Percentiles rank a stretch among this genome's conserved stretches.
phyloP scores from a whole-genome alignment of 2,888 invertebrate genomes.

The Andrena flavipes region DNA sequence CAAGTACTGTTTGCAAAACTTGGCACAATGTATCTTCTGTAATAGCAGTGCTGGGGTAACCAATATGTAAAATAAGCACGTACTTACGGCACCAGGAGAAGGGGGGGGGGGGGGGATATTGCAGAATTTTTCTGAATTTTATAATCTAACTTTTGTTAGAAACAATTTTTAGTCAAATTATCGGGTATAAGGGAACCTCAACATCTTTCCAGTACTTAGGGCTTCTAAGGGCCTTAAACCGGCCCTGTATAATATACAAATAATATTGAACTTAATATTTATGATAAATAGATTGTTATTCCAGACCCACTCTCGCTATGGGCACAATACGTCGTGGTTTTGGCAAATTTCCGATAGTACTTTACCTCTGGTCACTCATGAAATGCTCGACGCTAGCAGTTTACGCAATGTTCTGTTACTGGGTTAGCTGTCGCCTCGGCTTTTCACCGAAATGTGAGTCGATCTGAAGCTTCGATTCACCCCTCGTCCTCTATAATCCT shows the following conservation, averaged over 20 bases:
- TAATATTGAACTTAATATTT: neutral
- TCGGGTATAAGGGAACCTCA: too few species aligned
- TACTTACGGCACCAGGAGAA: too few species aligned
- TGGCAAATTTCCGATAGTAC: constrained; percentile 87
- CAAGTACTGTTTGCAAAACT: neutral
- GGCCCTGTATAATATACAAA: too few species aligned
- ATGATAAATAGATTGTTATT: constrained; percentile 13
- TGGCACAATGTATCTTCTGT: too few species aligned
- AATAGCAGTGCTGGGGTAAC: too few species aligned
- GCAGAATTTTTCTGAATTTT: too few species aligned
- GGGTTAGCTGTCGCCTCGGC: constrained; percentile 84
- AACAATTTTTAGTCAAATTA: too few species aligned
- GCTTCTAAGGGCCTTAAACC: too few species aligned
- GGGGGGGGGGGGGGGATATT: too few species aligned
- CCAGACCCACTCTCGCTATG: constrained; percentile 87
- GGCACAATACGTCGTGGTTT: constrained; percentile 87
- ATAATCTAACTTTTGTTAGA: too few species aligned
- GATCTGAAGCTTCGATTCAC: neutral
- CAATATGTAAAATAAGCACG: too few species aligned
- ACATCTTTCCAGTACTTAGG: too few species aligned
- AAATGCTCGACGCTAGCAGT: constrained; percentile 84
- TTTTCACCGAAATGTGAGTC: constrained; percentile 82
- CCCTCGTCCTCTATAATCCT: neutral
- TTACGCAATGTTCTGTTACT: constrained; percentile 85
- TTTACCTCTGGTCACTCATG: constrained; percentile 87